Evolutionary conservation across 2,888 invertebrate genomes (phyloP), one percentile per base, ranked within the genome.

Genomic region (Dynastes grantii): DNA sequence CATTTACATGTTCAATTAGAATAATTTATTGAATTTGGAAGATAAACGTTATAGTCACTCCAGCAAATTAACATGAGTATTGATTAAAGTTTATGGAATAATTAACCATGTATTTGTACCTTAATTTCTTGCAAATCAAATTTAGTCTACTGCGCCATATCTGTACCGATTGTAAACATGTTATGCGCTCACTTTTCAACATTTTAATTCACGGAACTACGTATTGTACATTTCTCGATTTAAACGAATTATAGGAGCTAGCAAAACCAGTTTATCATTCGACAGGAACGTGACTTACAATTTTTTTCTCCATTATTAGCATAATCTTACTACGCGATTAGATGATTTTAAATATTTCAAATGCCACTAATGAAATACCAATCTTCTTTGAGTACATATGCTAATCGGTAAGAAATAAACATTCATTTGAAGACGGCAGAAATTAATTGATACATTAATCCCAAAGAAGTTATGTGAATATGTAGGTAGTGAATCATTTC

Each of bases 231-330:
- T 65, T 68, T 29, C 22, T 29, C 13, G 40, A 29, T 51, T n/a
- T 49, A 68, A 13, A 68, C 29, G 13, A 68, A 68, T 68, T 68
- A 32, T 4, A 29, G 29, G 29, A 49, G 5, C 68, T 51, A n/a
- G 29, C 29, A 51, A 68, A 68, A 68, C 68, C 68, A 68, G 68
- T 68, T 68, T 68, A 51, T 29, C 51, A 68, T 27, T 68, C 51
- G 40, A 68, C 9, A 68, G 27, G 37, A 68, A 68, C 68, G 68
- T 68, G 68, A 68, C 40, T 51, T 68, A 3, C 3, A 45, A 27
- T 68, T 68, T 68, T 68, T 68, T 68, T 22, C 22, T 55, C 16
- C 55, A 49, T 32, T 67, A 67, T 67, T 68, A 68, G 51, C 68
- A 68, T 68, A 68, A 68, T 22, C 13, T 51, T 51, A 51, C 9